A percentile compares a stretch with the other conserved stretches of the same genome.
Evolutionary conservation across 2,113 vertebrate species (phyloP).

Genomic region (Brachypteracias leptosomus): DNA sequence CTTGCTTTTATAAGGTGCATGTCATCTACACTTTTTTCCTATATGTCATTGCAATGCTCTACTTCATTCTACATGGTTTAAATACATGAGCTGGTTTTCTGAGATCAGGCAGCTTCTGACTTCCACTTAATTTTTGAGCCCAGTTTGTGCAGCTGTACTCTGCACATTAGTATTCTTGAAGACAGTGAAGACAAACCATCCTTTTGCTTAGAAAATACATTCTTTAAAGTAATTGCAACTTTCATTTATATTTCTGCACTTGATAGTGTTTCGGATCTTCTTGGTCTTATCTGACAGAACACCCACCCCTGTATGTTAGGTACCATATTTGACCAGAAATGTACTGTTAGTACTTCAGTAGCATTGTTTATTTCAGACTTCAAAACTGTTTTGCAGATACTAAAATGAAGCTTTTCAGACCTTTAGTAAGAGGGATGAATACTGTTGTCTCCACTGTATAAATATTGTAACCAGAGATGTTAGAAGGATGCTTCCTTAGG

Average conservation of each 20-base stretch:
- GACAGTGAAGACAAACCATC: not conserved
- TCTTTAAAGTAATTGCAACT: not conserved
- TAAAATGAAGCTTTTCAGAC: not conserved
- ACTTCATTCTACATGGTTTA: slow-evolving; percentile 1
- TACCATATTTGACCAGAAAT: not conserved
- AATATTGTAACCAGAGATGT: not conserved
- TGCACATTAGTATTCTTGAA: slow-evolving; percentile 15
- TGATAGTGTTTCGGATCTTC: not conserved
- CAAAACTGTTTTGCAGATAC: not conserved
- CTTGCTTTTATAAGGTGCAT: slow-evolving; percentile 20
- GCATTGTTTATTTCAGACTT: not conserved
- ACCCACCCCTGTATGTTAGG: not conserved
- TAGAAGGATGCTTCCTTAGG: not conserved
- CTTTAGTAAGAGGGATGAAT: not conserved
- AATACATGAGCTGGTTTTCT: slow-evolving; percentile 31
- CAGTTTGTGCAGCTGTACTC: not conserved
- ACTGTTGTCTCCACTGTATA: not conserved
- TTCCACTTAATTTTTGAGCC: not conserved
- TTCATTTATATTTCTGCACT: not conserved
- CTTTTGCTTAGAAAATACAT: slow-evolving; percentile 16
- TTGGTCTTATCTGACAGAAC: not conserved
- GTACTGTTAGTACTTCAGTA: not conserved
- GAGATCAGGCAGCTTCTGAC: slow-evolving; percentile 15
- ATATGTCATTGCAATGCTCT: slow-evolving; percentile 45
- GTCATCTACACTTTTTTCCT: not conserved